These are phyloP conservation scores for Aselliscus stoliczkanus DNA, from an alignment of 2,797 vertebrate species.

Conservation along the genomic window DNA sequence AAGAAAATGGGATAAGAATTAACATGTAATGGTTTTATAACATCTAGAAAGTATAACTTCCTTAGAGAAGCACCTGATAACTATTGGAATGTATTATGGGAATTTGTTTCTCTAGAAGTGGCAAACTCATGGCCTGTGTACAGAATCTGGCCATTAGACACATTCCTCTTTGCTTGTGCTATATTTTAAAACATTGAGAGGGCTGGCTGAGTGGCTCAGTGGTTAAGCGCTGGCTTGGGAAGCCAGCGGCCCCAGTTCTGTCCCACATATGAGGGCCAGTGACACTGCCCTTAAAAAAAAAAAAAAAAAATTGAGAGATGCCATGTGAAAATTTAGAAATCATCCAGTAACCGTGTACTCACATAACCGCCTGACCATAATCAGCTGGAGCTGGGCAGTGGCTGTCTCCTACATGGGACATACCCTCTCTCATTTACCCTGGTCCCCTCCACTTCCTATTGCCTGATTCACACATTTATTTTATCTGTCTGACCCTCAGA, in stretches of 20 bases:
- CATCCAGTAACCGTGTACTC: background rate
- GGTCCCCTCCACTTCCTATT: background rate
- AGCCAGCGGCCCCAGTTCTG: too few relatives aligned
- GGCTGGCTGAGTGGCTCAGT: too few relatives aligned
- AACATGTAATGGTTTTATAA: slow-evolving; percentile 10
- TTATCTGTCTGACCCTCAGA: background rate
- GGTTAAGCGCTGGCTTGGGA: too few relatives aligned
- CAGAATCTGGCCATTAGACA: background rate
- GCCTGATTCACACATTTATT: background rate
- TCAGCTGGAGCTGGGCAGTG: too few relatives aligned
- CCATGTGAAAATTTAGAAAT: background rate
- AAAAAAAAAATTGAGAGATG: background rate
- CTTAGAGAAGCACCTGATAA: slow-evolving; percentile 30
- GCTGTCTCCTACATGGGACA: background rate
- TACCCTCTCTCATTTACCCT: background rate
- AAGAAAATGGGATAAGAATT: slow-evolving; percentile 32
- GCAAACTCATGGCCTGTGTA: background rate
- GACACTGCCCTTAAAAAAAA: too few relatives aligned
- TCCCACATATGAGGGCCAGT: too few relatives aligned
- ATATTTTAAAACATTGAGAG: background rate
- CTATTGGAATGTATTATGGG: background rate
- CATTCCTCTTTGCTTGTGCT: background rate
- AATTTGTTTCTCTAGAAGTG: background rate
- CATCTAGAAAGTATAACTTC: background rate
- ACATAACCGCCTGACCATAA: background rate